These are phyloP conservation scores for Oryzias celebensis DNA, from an alignment of 2,113 vertebrate species.

Conservation along the genomic window DNA sequence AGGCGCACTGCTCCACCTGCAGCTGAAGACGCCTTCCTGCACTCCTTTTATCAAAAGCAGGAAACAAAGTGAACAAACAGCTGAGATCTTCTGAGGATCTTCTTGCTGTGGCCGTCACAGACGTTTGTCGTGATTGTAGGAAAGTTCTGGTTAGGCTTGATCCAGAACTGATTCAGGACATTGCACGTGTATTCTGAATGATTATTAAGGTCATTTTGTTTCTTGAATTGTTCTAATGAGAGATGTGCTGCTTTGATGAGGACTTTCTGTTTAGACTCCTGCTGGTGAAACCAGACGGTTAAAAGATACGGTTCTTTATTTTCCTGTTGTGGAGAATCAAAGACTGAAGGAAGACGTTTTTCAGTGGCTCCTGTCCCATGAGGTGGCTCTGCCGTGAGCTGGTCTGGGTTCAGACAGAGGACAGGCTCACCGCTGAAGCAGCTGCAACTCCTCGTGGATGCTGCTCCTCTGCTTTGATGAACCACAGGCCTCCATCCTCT, in stretches of 20 bases:
- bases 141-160: too few species aligned
- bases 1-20: conserved; percentile 60
- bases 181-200: too few species aligned
- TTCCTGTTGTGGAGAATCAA: conserved; percentile 32
- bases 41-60: conserved; percentile 46
- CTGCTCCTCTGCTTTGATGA: conserved; percentile 25
- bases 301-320: neutral
- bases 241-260: too few species aligned
- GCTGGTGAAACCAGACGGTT: too few species aligned
- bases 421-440: conserved; percentile 17
- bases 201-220: too few species aligned
- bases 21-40: conserved; percentile 29
- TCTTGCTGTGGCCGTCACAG: neutral
- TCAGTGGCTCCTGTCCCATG: neutral
- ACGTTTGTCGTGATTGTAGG: too few species aligned
- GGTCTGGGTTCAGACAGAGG: conserved; percentile 44
- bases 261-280: too few species aligned
- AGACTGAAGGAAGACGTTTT: neutral
- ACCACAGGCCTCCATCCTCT: conserved; percentile 33
- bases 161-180: too few species aligned
- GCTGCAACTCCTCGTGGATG: conserved; percentile 17
- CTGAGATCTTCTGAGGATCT: neutral
- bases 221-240: too few species aligned
- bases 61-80: conserved; percentile 20
- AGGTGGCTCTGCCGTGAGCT: conserved; percentile 2